Percentiles rank a stretch among this genome's conserved stretches.
phyloP scores from a whole-genome alignment of 2,888 invertebrate species.

The Penaeus monodon region DNA sequence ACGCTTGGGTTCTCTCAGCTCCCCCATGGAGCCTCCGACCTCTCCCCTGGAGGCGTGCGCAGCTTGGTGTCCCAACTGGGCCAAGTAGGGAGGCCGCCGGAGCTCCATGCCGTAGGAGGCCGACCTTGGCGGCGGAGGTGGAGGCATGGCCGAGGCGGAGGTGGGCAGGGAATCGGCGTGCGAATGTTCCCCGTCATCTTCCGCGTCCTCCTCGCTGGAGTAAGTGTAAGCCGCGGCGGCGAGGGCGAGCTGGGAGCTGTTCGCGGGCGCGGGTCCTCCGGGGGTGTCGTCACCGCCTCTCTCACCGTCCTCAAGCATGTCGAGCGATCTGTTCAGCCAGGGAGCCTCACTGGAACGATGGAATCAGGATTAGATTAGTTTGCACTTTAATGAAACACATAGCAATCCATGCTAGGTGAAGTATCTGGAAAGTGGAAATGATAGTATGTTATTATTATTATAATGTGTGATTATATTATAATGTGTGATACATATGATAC shows the following conservation, averaged over 20 bases:
- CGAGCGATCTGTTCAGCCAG: slow-evolving; percentile 61
- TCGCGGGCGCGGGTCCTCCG: neutral
- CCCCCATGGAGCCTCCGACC: slow-evolving; percentile 24
- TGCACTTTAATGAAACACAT: too few relatives aligned
- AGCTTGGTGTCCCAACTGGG: neutral
- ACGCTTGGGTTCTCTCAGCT: slow-evolving; percentile 33
- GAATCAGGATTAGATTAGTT: neutral
- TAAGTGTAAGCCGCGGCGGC: slow-evolving; percentile 57
- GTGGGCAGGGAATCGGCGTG: slow-evolving; percentile 45
- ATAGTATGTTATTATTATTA: too few relatives aligned
- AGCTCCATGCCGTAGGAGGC: slow-evolving; percentile 52
- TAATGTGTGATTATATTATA: too few relatives aligned
- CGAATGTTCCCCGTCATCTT: slow-evolving; percentile 32
- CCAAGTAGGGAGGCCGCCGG: slow-evolving; percentile 11
- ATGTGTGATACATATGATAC: too few relatives aligned
- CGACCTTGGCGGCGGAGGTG: slow-evolving; percentile 44
- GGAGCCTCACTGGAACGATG: slow-evolving; percentile 45
- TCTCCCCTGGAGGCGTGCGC: slow-evolving; percentile 30
- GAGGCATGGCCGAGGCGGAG: slow-evolving; percentile 39
- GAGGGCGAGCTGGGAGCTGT: slow-evolving; percentile 21
- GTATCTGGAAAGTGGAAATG: too few relatives aligned
- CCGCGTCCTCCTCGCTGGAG: slow-evolving; percentile 42
- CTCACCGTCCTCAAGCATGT: slow-evolving; percentile 44
- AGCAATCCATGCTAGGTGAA: too few relatives aligned
- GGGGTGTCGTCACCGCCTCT: neutral